A percentile compares a stretch with the other conserved stretches of the same genome.
phyloP scores from a whole-genome alignment of 2,113 vertebrate species.

The Heterochromis multidens region DNA sequence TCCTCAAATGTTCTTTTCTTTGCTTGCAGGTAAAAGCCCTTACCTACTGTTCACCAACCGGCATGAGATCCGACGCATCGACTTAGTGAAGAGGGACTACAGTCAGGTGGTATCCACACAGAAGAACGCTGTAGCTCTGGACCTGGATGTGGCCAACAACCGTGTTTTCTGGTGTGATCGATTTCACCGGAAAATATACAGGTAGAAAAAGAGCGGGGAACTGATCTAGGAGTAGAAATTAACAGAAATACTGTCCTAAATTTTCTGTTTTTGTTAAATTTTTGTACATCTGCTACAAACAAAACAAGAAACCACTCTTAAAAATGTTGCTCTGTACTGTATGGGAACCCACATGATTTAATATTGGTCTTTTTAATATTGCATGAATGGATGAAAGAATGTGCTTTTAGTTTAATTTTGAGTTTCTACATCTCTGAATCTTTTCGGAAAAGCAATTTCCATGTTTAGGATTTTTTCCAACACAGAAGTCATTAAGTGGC shows the following conservation, averaged over 20 bases:
- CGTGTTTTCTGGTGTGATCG: conserved; percentile 96
- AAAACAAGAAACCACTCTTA: neutral
- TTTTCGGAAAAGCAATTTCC: neutral
- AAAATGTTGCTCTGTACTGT: neutral
- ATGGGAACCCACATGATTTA: too few relatives aligned
- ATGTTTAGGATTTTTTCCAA: neutral
- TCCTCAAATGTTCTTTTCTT: neutral
- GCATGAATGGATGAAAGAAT: too few relatives aligned
- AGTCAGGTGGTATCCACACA: conserved; percentile 91
- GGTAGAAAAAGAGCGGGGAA: conserved; percentile 66
- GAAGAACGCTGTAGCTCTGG: conserved; percentile 92
- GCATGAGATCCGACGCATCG: conserved; percentile 92
- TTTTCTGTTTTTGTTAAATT: too few relatives aligned
- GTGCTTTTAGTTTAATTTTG: neutral
- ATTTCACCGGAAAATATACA: conserved; percentile 94
- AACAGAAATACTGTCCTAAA: too few relatives aligned
- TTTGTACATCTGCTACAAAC: neutral
- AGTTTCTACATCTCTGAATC: neutral
- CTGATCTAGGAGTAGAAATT: too few relatives aligned
- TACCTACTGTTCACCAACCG: conserved; percentile 95
- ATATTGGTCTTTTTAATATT: too few relatives aligned
- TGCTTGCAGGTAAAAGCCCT: conserved; percentile 82
- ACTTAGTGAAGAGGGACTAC: conserved; percentile 91
- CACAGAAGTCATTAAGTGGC: neutral
- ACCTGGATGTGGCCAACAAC: conserved; percentile 90